Conservation (phyloP, 1,140 invertebrate genomes). For the Mycetomoellerius zeteki region DNA sequence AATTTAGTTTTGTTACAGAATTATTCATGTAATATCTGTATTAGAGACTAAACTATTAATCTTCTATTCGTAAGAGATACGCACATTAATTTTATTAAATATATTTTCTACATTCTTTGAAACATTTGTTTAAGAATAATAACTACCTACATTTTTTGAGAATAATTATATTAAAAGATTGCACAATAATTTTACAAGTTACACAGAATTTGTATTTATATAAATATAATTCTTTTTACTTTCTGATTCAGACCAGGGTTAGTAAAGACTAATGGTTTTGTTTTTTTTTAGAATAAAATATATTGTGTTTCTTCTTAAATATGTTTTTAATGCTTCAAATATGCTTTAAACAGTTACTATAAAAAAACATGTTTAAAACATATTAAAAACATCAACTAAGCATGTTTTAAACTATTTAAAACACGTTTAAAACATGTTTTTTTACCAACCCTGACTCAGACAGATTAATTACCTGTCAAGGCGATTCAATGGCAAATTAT, state of each 20-base stretch:
- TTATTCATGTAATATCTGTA: background rate
- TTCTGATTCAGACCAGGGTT: background rate
- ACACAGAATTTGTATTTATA: background rate
- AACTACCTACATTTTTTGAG: background rate
- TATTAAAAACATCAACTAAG: no score
- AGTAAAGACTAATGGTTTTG: no score
- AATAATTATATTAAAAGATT: conserved; percentile 1
- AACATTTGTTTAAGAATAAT: background rate
- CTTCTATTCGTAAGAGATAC: no score
- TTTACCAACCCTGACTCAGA: no score
- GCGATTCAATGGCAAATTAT: background rate
- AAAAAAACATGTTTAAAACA: no score
- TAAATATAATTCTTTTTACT: background rate
- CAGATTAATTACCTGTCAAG: background rate
- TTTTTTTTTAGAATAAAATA: no score
- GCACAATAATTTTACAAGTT: background rate
- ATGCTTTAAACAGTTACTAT: no score
- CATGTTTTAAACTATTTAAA: no score
- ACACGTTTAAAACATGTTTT: no score
- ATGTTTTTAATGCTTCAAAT: no score
- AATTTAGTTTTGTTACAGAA: background rate
- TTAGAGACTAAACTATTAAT: background rate
- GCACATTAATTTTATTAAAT: background rate
- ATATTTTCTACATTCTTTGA: background rate
- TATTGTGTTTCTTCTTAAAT: no score